Base-by-base conservation (phyloP, 1,140 invertebrate genomes). In the Lordiphosa stackelbergi region DNA sequence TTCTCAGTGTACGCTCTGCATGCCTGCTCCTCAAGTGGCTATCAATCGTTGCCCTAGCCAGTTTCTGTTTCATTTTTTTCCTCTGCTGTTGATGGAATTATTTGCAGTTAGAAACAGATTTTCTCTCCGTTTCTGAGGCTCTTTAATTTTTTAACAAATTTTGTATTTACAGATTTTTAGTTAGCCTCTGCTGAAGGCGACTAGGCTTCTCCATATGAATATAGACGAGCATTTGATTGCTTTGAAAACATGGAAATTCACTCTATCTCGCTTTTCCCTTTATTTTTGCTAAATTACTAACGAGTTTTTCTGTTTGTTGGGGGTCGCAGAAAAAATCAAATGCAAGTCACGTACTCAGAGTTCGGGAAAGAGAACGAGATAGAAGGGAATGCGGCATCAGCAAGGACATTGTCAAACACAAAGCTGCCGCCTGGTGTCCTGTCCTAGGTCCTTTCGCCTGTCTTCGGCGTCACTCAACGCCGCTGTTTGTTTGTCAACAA, bases 321-420 rank as follows among this genome's bases (percentile, higher is more conserved):
- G 13, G 45, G 11, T 40, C 45, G 36, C 19, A 47, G 37, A 41
- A 53, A 22, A 51, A 68, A 68, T 68, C 58, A 81, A 81, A 81
- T 81, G 75, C 77, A 81, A 81, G 75, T 81, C 75, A 81, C 75
- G 75, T 81, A 75, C 77, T 22, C 34, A 37, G 35, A 22, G 40
- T 28, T 37, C 42, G 24, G 34, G 13, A 16, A 19, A 9, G 53
- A 2, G 16, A 40, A 19, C 4, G 41, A 52, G 55, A 52, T 37
- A 43, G 58, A 49, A 41, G 60, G 41, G 48, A 69, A 66, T 65
- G 72, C 56, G 78, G 49, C 68, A 58, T 69, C 79, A 71, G 73
- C 78, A 85, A 83, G 73, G 73, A 85, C 78, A 85, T 75, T 73
- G 73, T 85, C 79, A 79, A 66, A 73, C 70, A 85, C 74, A 79